Percentiles rank a stretch among this genome's conserved stretches.
These are phyloP conservation scores for Balaeniceps rex DNA, from an alignment of 2,113 vertebrate species.

Conservation along the genomic window DNA sequence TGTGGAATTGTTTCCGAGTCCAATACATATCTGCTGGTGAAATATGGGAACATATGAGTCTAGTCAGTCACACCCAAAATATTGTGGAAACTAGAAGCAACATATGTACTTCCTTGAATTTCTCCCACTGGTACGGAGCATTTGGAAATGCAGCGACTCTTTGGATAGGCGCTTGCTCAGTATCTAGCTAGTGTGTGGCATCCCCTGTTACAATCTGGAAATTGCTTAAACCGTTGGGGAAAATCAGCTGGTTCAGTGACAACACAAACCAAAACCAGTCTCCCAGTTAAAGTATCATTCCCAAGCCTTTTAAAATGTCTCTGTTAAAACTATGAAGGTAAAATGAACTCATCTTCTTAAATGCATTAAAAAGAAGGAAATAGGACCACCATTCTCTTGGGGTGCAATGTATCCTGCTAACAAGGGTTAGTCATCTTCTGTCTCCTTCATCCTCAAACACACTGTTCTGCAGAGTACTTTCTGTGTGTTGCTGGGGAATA, in stretches of 20 bases:
- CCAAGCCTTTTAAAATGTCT: neutral
- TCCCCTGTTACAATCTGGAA: conserved; percentile 10
- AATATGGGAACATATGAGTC: conserved; percentile 57
- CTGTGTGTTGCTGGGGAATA: neutral
- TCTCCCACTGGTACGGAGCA: conserved; percentile 34
- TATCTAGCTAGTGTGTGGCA: neutral
- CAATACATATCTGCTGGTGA: conserved; percentile 60
- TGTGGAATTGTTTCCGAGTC: conserved; percentile 54
- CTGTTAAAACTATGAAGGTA: neutral
- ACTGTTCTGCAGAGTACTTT: neutral
- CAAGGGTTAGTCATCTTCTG: neutral
- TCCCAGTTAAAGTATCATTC: neutral
- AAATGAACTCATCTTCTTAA: neutral
- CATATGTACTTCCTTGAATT: conserved; percentile 56
- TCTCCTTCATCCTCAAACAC: neutral
- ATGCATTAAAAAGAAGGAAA: neutral
- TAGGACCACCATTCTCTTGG: neutral
- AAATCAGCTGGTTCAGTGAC: conserved; percentile 11
- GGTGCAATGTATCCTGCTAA: neutral
- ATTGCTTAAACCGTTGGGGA: neutral
- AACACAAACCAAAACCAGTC: neutral
- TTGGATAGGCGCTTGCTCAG: neutral
- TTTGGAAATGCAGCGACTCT: conserved; percentile 9
- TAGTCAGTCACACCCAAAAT: conserved; percentile 67
- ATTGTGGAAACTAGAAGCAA: conserved; percentile 50